A percentile compares a stretch with the other conserved stretches of the same genome.
These are phyloP conservation scores for Pseudochaenichthys georgianus DNA, from an alignment of 2,797 vertebrate genomes.

Conservation along the genomic window DNA sequence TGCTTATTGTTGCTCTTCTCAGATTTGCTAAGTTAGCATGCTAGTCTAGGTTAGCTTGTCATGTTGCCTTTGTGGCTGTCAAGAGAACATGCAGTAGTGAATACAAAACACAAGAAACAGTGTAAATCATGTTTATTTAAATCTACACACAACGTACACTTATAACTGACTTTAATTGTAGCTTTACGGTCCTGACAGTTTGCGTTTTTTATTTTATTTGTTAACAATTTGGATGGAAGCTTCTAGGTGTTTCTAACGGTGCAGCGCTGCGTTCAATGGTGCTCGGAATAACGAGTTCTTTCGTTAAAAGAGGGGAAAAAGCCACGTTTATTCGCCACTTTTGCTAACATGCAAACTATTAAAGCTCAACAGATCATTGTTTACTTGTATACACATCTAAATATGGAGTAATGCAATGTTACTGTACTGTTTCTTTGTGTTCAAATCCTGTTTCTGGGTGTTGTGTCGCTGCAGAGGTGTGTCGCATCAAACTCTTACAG, in stretches of 20 bases:
- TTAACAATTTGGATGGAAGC: conserved; percentile 26
- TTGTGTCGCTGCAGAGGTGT: too few relatives aligned
- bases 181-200: fast-evolving
- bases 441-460: too few relatives aligned
- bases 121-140: too few relatives aligned
- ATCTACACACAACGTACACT: fast-evolving
- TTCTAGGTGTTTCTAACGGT: conserved; percentile 81
- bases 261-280: conserved; percentile 21
- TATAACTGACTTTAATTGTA: fast-evolving
- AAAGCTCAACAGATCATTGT: too few relatives aligned
- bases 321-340: too few relatives aligned
- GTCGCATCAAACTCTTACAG: too few relatives aligned
- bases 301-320: too few relatives aligned
- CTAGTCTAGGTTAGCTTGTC: conserved; percentile 36
- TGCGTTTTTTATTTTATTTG: fast-evolving
- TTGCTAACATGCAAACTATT: too few relatives aligned
- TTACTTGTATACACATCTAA: too few relatives aligned
- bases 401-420: too few relatives aligned
- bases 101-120: fast-evolving
- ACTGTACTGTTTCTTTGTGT: too few relatives aligned
- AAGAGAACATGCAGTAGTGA: neutral
- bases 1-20: fast-evolving
- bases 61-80: conserved; percentile 63
- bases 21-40: conserved; percentile 29
- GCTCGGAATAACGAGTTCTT: neutral